Conservation (phyloP, 2,797 vertebrate species). For the Triplophysa yarkandensis region DNA sequence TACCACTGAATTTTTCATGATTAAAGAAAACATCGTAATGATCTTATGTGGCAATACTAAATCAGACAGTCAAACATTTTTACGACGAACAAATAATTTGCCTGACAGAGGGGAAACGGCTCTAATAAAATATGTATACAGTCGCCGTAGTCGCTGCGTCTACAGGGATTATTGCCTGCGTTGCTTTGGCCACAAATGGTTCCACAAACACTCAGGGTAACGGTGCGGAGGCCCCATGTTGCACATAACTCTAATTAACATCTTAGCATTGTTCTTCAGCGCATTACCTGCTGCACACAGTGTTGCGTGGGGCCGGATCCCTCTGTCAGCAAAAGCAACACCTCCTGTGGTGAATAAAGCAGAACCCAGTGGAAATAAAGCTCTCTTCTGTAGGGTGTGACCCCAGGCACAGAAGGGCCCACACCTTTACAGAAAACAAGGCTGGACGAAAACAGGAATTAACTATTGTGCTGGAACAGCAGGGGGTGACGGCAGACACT, state of each 20-base stretch:
- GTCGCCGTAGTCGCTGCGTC: neutral
- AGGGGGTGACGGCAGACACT: slow-evolving; percentile 18
- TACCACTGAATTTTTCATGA: neutral
- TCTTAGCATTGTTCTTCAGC: slow-evolving; percentile 53
- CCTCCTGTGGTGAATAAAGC: slow-evolving; percentile 56
- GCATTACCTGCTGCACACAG: slow-evolving; percentile 49
- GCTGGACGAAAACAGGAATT: slow-evolving; percentile 42
- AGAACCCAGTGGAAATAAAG: slow-evolving; percentile 52
- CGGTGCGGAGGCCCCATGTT: slow-evolving; percentile 36
- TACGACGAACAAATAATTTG: slow-evolving; percentile 26
- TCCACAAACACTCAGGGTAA: slow-evolving; percentile 45
- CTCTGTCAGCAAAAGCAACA: slow-evolving; percentile 49
- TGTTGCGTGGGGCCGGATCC: slow-evolving; percentile 49
- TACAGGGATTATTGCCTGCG: slow-evolving; percentile 26
- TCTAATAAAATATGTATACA: slow-evolving; percentile 39
- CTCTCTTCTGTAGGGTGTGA: slow-evolving; percentile 53
- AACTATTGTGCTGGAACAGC: slow-evolving; percentile 41
- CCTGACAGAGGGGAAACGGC: slow-evolving; percentile 33
- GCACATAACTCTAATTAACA: slow-evolving; percentile 61
- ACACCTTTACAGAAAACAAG: slow-evolving; percentile 50
- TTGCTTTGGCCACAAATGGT: slow-evolving; percentile 44
- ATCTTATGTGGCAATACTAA: neutral
- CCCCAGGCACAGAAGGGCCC: slow-evolving; percentile 56
- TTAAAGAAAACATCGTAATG: neutral
- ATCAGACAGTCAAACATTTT: slow-evolving; percentile 24